Conservation (phyloP, 2,797 vertebrate genomes). For the Sus cebifrons region DNA sequence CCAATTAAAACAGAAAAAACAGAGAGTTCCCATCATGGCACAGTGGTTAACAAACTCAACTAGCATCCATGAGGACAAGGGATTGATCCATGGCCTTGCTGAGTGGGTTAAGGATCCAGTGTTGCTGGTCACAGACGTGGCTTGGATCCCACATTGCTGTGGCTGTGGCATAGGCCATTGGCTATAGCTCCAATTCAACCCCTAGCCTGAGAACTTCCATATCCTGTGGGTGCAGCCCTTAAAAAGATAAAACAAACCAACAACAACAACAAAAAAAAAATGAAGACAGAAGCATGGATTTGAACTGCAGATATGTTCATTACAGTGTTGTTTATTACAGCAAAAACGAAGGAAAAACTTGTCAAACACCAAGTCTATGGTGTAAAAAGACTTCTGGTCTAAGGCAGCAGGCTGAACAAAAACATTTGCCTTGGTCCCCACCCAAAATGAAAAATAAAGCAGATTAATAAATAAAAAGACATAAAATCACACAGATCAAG, state of each 20-base stretch:
- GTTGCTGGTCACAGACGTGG: no score
- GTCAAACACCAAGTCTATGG: neutral
- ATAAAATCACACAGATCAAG: neutral
- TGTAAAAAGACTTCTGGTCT: neutral
- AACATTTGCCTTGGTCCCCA: neutral
- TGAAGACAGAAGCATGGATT: neutral
- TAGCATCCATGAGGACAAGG: no score
- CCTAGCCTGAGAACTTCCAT: no score
- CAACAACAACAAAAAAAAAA: neutral
- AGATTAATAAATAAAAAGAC: conserved; percentile 24
- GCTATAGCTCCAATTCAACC: no score
- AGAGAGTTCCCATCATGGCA: no score
- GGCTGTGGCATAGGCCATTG: no score
- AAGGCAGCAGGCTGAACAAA: neutral
- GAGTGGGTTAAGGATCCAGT: no score
- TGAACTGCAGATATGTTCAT: neutral
- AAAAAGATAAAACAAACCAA: no score
- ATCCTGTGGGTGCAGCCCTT: no score
- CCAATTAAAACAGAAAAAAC: neutral
- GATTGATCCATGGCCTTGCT: no score
- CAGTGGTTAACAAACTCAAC: no score
- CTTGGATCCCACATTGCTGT: no score
- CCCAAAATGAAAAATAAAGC: neutral
- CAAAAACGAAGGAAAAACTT: neutral
- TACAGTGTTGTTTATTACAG: neutral